Evolutionary conservation across 2,888 invertebrate genomes (phyloP), one percentile per base, ranked within the genome.

Genomic region (Prenolepis imparis): DNA sequence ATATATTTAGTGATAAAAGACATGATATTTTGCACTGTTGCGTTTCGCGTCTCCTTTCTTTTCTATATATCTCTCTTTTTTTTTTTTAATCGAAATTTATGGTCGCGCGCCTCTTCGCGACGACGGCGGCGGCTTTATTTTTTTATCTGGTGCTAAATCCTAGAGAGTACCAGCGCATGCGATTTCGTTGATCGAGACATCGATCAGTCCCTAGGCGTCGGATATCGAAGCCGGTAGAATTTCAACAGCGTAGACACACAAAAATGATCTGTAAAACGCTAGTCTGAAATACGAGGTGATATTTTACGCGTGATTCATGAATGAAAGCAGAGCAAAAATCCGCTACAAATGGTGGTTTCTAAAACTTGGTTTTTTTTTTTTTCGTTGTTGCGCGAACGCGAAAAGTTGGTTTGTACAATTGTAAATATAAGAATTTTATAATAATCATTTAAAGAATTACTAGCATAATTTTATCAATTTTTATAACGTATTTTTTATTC

Each of bases 11-110:
- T 86, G 85, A 87, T 74, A 84, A 88, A 83, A 61, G 84, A 91
- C 80, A 90, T 84, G 78, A 92, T 91, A 92, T 92, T 91, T 92
- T 92, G 84, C 87, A 90, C 84, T 81, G 86, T 92, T 90, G 86
- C 77, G 83, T 88, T 87, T 70, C 68, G 78, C 77, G 78, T 48
- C 6, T 52, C 8, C 8, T 48, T 48, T n/a, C n/a, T n/a, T 48
- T 66, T 36, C 48, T n/a, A 28, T 28, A 28, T 28, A 28, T 68
- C 36, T 61, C 59, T 82, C 32, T 28, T 15, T 12, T 52, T 36
- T 15, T 28, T 66, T 36, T 61, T 41, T 52, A 48, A 63, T 81
- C 52, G 63, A 28, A 78, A 78, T 78, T 78, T 36, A 78, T 67
- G 18, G 18, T 75, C 66, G 75, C 78, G 59, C 78, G 59, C 78